Conservation (phyloP, 2,113 vertebrate species). For the Notiomystis cincta region DNA sequence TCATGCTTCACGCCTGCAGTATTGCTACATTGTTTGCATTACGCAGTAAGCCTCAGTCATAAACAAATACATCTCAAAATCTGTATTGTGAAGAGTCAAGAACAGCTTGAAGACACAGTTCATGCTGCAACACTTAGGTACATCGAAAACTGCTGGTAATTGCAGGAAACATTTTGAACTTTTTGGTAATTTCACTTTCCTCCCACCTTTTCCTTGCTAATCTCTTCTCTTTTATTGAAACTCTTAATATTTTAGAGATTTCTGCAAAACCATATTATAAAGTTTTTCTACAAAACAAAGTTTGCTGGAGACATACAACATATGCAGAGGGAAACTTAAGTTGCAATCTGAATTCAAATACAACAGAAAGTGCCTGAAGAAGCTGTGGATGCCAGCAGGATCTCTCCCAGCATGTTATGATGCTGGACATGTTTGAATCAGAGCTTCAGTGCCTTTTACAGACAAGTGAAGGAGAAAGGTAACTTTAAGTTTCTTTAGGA, state of each 20-base stretch:
- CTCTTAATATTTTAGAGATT: background rate
- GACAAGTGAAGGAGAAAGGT: background rate
- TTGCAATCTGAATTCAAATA: background rate
- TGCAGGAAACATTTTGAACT: background rate
- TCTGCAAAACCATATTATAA: background rate
- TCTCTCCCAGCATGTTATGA: background rate
- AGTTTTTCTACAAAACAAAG: background rate
- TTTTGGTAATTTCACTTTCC: background rate
- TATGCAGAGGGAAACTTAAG: background rate
- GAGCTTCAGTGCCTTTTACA: background rate
- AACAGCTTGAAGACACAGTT: constrained; percentile 32
- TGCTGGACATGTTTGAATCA: background rate
- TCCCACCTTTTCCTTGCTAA: background rate
- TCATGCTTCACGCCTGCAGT: constrained; percentile 48
- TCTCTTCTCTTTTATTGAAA: background rate
- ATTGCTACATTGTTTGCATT: constrained; percentile 23
- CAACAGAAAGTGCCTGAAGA: background rate
- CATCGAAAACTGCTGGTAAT: background rate
- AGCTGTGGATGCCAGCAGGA: background rate
- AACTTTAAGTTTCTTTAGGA: background rate
- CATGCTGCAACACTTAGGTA: background rate
- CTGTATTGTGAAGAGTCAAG: background rate
- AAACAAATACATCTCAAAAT: constrained; percentile 52
- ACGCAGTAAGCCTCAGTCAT: constrained; percentile 8
- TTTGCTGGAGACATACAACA: background rate